Percentiles rank a stretch among this genome's conserved stretches.
Conservation (phyloP, 2,797 vertebrate species). For the Phyllotis vaccarum region DNA sequence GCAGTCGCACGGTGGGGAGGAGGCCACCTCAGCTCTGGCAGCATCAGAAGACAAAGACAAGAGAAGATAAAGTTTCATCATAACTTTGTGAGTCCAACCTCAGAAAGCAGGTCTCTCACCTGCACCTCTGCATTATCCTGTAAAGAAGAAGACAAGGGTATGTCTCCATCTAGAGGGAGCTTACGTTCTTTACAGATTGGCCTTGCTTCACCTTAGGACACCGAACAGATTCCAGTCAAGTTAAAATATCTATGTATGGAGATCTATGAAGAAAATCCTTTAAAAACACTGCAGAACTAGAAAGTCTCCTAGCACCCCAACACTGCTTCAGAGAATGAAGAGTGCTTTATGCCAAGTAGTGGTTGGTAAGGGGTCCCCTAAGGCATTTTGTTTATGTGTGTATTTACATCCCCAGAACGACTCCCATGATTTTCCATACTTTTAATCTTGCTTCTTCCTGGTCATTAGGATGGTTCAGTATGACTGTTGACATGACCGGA, state of each 20-base stretch:
- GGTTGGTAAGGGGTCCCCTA: neutral
- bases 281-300: neutral
- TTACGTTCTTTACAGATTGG: neutral
- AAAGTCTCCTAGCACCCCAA: neutral
- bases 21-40: neutral
- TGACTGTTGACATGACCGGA: too few relatives aligned
- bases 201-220: conserved; percentile 56
- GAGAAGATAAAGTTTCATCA: neutral
- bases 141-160: neutral
- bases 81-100: neutral
- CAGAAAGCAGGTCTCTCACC: neutral
- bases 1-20: neutral
- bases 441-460: neutral
- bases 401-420: neutral
- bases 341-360: neutral
- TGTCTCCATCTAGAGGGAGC: neutral
- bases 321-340: neutral
- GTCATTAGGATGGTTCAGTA: neutral
- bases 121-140: neutral
- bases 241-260: neutral
- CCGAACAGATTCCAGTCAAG: neutral
- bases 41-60: neutral
- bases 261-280: neutral
- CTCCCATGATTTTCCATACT: neutral
- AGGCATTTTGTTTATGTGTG: neutral